Evolutionary conservation across 1,140 invertebrate genomes (phyloP), one percentile per base, ranked within the genome.

Genomic region (Drosophila quadrilineata): DNA sequence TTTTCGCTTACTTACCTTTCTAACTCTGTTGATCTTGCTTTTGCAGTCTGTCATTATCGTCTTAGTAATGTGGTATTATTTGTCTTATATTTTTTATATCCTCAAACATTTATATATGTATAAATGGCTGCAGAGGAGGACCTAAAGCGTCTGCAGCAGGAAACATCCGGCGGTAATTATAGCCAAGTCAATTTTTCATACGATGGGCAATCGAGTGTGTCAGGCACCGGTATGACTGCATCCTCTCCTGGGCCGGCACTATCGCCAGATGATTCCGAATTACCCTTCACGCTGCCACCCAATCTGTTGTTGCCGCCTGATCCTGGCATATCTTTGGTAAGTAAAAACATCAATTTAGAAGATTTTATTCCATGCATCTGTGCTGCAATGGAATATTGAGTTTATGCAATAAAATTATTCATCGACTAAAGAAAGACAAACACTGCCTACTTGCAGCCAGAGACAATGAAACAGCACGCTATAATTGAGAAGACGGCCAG

Each of bases 401-500:
- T 21, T 17, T 9, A 28, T 28, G 8, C 26, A 5, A 36, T 14
- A 3, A 9, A 24, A 6, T 0, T 8, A 29, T 19, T 19, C 2
- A 2, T 5, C 1, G 6, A 12, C 3, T 29, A 19, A 49, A 17
- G 12, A 10, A 24, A 14, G 6, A 5, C 4, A 1, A 0, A 6
- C 60, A 3, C 10, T n/a, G 3, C n/a, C 3, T 3, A 3, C 46
- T 70, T 75, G 76, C 89, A 99, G 96, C 98, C 98, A n/a, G 93
- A 95, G 67, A 96, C 95, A 3, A 93, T 95, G 76, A 99, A 99
- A 88, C 92, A 96, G 70, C 96, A 98, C 90, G 94, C 95, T 3
- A 96, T 99, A 48, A 99, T 99, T 82, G 97, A 98, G 88, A 99
- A 98, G 91, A 99, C 98, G 0, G 98, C 98, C 0, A 91, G 94